Conservation (phyloP, 2,797 vertebrate genomes). For the Euthynnus affinis region DNA sequence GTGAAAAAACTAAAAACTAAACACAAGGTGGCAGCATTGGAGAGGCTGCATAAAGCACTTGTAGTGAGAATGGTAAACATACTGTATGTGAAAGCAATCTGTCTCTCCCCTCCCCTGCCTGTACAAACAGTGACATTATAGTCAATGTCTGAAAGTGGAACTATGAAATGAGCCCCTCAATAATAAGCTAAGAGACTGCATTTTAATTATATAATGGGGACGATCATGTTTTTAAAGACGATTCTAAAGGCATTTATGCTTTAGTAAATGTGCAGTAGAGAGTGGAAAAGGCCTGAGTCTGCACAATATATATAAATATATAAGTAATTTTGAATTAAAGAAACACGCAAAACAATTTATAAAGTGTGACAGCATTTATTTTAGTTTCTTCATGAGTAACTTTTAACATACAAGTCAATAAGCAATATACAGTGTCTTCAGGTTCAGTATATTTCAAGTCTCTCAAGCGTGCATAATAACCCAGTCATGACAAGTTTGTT, state of each 20-base stretch:
- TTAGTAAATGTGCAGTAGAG: too few relatives aligned
- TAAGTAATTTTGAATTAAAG: not conserved
- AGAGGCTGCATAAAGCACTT: not conserved
- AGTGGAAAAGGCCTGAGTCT: not conserved
- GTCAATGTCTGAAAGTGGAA: not conserved
- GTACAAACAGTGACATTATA: not conserved
- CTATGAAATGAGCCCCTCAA: not conserved
- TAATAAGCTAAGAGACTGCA: not conserved
- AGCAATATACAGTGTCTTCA: not conserved
- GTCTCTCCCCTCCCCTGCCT: too few relatives aligned
- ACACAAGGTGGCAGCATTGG: conserved; percentile 30
- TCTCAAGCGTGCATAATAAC: not conserved
- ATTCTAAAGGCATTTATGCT: not conserved
- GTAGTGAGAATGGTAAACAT: not conserved
- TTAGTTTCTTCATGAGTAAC: not conserved
- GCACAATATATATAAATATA: not conserved
- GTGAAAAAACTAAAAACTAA: not conserved
- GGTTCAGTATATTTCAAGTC: not conserved
- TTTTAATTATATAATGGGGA: not conserved
- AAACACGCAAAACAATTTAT: not conserved
- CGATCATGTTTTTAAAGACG: not conserved
- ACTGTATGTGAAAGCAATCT: too few relatives aligned
- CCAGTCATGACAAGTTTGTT: not conserved
- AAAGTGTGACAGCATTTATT: not conserved
- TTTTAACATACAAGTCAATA: not conserved